phyloP scores from a whole-genome alignment of 2,113 vertebrate species.

The Pituophis catenifer region DNA sequence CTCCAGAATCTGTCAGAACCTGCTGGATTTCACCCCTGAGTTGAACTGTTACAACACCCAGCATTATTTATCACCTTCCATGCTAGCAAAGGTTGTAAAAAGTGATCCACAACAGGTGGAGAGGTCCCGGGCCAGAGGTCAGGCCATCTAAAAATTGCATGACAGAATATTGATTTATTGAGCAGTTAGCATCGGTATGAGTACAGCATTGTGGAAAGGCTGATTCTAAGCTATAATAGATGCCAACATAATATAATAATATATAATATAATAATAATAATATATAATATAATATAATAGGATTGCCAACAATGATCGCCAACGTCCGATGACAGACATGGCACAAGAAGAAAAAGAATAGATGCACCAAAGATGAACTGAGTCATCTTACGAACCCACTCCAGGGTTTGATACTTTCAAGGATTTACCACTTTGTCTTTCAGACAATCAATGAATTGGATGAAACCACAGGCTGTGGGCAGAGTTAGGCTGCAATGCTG shows the following conservation, averaged over 20 bases:
- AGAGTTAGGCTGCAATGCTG: neutral
- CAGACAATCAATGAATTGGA: no score
- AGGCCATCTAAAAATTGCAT: constrained; percentile 19
- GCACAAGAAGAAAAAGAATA: no score
- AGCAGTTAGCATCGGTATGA: constrained; percentile 60
- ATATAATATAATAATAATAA: no score
- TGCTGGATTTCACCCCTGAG: neutral
- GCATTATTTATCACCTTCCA: neutral
- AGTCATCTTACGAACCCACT: constrained; percentile 49
- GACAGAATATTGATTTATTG: constrained; percentile 56
- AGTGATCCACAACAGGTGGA: neutral
- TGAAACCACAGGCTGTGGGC: neutral
- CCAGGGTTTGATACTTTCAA: constrained; percentile 38
- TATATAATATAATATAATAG: no score
- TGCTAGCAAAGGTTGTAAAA: neutral
- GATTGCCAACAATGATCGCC: no score
- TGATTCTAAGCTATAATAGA: constrained; percentile 40
- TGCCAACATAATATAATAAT: constrained; percentile 7
- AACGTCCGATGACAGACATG: no score
- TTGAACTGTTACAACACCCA: neutral
- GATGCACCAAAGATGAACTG: constrained; percentile 48
- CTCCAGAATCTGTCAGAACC: no score
- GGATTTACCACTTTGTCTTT: no score
- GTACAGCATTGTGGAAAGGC: constrained; percentile 48
- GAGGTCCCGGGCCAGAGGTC: neutral